A percentile compares a stretch with the other conserved stretches of the same genome.
Conservation (phyloP, 2,113 vertebrate genomes). For the Raphicerus campestris region DNA sequence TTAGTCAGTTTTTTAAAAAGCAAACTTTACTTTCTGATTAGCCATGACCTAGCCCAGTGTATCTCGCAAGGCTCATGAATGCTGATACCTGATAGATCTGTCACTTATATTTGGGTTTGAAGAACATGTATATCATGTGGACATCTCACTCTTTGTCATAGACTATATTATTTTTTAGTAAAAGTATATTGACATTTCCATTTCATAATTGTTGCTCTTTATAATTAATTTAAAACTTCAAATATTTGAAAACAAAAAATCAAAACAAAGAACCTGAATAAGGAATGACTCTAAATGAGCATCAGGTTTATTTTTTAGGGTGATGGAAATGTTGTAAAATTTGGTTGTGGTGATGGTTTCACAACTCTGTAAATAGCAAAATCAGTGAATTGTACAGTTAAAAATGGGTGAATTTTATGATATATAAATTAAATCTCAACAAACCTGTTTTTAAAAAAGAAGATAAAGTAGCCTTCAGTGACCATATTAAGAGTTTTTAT, state of each 20-base stretch:
- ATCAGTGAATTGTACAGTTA: not conserved
- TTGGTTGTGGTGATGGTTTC: not conserved
- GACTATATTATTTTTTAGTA: not conserved
- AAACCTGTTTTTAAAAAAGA: not conserved
- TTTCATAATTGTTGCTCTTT: constrained; percentile 30
- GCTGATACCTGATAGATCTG: not conserved
- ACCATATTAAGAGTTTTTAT: constrained; percentile 21
- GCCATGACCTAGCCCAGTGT: no score
- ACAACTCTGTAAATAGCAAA: constrained; percentile 20
- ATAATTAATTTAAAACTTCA: constrained; percentile 6
- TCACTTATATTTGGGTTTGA: constrained; percentile 12
- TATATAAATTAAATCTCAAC: not conserved
- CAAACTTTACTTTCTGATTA: not conserved
- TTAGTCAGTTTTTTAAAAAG: constrained; percentile 2
- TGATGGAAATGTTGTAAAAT: not conserved
- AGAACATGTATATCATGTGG: not conserved
- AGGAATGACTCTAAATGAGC: not conserved
- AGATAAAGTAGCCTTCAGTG: not conserved
- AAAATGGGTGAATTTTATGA: not conserved
- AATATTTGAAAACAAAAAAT: constrained; percentile 19
- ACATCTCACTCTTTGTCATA: not conserved
- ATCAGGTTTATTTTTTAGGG: not conserved
- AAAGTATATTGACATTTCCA: not conserved
- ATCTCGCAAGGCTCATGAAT: no score
- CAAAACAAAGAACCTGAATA: constrained; percentile 9